Base-by-base conservation (phyloP, 2,888 invertebrate species). In the Elegia similella region DNA sequence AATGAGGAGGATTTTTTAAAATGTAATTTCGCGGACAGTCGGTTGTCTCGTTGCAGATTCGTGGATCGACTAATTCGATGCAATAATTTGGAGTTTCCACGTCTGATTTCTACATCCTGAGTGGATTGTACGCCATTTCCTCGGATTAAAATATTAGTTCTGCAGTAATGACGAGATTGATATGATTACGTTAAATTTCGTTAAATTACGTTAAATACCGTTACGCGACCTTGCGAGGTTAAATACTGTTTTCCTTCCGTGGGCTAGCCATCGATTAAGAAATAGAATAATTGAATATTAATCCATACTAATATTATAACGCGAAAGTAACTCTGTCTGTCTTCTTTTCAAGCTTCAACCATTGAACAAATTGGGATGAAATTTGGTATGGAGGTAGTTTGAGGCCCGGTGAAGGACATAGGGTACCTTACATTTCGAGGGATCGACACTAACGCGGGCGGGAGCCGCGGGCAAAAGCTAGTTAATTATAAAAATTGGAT, bases 91-190 rank as follows among this genome's bases (percentile, higher is more conserved):
- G n/a, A 42, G 42, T 47, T 42, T 48, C 23, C 30, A 42, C 12
- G 29, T 71, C 59, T 42, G 70, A 73, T 78, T 78, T 73, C 75
- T 72, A 75, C 75, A 74, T 64, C 57, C 66, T 67, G 65, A 38
- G 34, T 52, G 42, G 13, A 73, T 72, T 69, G 69, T 67, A 65
- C 34, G 62, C 59, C 57, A 62, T 69, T 74, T 79, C 70, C 70
- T 70, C 69, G 70, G 70, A 75, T 78, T 73, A 75, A 64, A 59
- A 58, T 15, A 6, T 30, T 48, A 34, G 32, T 32, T 32, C 13
- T 50, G 32, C 47, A 34, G 48, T 38, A 50, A 50, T 50, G 57
- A 52, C 23, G 38, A 52, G 44, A 44, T 57, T 23, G 17, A 50
- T 34, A 50, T 50, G 34, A 50, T 50, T 38, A 34, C 50, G 15